Conservation (phyloP, 1,140 invertebrate genomes). For the Drusus annulatus region DNA sequence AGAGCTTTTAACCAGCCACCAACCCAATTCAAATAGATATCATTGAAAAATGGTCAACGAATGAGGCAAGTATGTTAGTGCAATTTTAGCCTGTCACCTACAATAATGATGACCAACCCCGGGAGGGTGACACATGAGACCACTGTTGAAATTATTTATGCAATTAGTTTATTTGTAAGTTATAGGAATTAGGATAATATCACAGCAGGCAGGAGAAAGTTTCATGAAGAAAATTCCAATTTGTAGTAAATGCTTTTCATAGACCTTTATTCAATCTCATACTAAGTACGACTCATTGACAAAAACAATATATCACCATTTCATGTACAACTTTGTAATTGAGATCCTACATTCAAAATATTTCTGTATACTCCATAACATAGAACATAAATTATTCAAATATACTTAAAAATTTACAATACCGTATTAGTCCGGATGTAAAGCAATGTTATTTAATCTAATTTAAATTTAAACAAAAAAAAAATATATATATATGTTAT, state of each 20-base stretch:
- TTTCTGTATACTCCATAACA: constrained; percentile 23
- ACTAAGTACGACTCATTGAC: constrained; percentile 53
- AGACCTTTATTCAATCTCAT: constrained; percentile 51
- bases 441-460: neutral
- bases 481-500: neutral
- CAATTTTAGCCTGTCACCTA: no score
- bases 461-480: neutral
- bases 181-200: no score
- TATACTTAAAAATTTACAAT: constrained; percentile 1
- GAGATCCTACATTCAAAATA: constrained; percentile 48
- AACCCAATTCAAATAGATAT: no score
- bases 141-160: no score
- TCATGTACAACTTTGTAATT: constrained; percentile 46
- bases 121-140: no score
- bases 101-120: no score
- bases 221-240: constrained; percentile 29
- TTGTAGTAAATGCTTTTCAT: constrained; percentile 38
- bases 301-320: constrained; percentile 49
- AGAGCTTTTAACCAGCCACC: no score
- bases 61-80: no score
- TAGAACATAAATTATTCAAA: constrained; percentile 19
- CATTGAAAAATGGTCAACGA: no score
- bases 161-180: neutral
- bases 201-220: neutral
- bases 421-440: neutral